A percentile compares a stretch with the other conserved stretches of the same genome.
These are phyloP conservation scores for Oxycera nigricornis DNA, from an alignment of 2,888 invertebrate species.

Conservation along the genomic window DNA sequence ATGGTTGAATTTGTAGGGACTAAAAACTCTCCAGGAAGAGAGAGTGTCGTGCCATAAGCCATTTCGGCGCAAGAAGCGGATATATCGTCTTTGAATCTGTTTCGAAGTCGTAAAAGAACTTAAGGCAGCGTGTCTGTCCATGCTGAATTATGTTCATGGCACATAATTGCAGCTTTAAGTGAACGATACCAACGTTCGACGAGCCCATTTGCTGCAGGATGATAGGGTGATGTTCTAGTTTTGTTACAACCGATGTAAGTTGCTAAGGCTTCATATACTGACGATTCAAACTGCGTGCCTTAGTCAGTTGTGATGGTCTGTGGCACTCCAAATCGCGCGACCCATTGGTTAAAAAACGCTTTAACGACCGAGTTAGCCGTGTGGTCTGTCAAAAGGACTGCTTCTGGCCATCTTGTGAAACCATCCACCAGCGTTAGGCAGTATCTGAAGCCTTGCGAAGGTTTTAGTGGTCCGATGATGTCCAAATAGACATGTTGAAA, in stretches of 20 bases:
- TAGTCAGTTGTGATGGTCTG: not conserved
- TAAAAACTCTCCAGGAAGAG: not conserved
- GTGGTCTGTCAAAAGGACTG: not conserved
- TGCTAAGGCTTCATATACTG: not conserved
- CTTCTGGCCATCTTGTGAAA: not conserved
- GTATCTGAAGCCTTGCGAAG: not conserved
- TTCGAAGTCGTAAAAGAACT: not conserved
- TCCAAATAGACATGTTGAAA: not conserved
- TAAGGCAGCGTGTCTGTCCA: not conserved
- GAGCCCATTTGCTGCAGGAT: not conserved
- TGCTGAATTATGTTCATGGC: not conserved
- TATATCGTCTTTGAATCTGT: not conserved
- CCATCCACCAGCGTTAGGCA: not conserved
- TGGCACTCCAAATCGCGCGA: not conserved
- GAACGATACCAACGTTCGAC: not conserved
- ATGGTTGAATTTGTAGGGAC: not conserved
- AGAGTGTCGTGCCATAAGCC: not conserved
- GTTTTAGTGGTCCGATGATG: not conserved
- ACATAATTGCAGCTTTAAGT: not conserved
- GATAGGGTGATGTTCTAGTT: not conserved
- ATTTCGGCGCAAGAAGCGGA: not conserved
- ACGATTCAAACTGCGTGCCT: slow-evolving; percentile 2
- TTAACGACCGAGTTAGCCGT: not conserved
- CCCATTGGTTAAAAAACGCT: not conserved
- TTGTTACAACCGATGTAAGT: not conserved